Evolutionary conservation across 2,113 vertebrate genomes (phyloP).

Genomic region (Chloropsis hardwickii): DNA sequence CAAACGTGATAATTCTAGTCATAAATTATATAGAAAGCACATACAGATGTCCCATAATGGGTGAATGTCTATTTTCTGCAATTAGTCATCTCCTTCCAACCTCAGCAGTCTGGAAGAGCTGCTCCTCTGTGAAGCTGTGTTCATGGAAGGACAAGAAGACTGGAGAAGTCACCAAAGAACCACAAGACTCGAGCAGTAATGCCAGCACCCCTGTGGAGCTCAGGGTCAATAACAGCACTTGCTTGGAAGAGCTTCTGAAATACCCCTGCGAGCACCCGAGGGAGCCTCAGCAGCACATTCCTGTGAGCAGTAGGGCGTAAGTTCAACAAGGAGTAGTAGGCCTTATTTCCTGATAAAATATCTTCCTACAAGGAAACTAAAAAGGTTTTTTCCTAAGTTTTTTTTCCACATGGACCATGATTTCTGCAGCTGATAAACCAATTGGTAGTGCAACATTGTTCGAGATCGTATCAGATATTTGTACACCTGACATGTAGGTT

Average conservation of each 20-base stretch:
- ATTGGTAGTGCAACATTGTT: not conserved
- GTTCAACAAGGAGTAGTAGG: not conserved
- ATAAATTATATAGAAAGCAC: not conserved
- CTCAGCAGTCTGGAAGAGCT: not conserved
- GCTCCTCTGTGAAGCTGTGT: not conserved
- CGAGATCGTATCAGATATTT: not conserved
- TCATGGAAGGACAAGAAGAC: not conserved
- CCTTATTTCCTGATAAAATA: not conserved
- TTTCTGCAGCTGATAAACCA: not conserved
- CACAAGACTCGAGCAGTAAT: not conserved
- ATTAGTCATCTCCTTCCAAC: not conserved
- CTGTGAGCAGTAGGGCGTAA: not conserved
- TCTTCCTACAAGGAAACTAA: not conserved
- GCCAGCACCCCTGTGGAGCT: not conserved
- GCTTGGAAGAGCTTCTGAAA: not conserved
- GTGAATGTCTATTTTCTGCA: not conserved
- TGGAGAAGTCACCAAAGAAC: not conserved
- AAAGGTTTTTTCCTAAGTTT: accelerated
- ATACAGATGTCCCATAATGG: not conserved
- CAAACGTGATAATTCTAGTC: not conserved
- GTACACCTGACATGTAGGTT: not conserved
- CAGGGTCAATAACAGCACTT: not conserved
- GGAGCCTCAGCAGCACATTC: not conserved
- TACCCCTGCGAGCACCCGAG: not conserved
- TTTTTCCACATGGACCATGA: not conserved